Base-by-base conservation (phyloP, 2,797 vertebrate genomes). In the Arnoldichthys spilopterus region DNA sequence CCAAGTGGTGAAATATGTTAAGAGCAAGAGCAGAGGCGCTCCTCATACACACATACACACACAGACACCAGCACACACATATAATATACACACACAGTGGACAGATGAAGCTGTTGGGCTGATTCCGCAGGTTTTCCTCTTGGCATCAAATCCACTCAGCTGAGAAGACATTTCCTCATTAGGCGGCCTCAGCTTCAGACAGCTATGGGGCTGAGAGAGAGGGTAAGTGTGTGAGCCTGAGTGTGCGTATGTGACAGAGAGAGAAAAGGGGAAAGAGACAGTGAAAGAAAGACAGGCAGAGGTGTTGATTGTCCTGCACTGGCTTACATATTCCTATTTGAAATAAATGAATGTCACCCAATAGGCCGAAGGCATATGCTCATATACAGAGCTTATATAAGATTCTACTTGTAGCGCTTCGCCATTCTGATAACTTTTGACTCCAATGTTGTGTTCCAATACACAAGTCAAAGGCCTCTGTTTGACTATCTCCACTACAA, bases 101-200 rank as follows among this genome's bases (percentile, higher is more conserved):
- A 90, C 88, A 90, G 89, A 92, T 85, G 77, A 91, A 92, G 90
- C 88, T 91, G 90, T 90, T 90, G 87, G 88, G 89, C 89, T 92
- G 91, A 93, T 92, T 92, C 89, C 89, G 91, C 91, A 92, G 92
- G 88, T 91, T 91, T 91, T 91, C 85, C 88, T 90, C 82, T 82
- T 86, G 90, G 92, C 90, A 90, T 93, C 80, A 88, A 91, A 90
- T 91, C 90, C 91, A 92, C 87, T 93, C 89, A 90, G 89, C 89
- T 93, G 91, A 92, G 86, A 89, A 92, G 91, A 93, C 90, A 92
- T 88, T 90, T 92, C 90, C 90, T 93, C 90, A 93, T 93, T 93
- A 94, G 90, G 87, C 89, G 85, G 85, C 86, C 82, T 91, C 89
- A 90, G 89, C 88, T 90, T 88, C 85, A 89, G 92, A 92, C 91